Evolutionary conservation across 2,888 invertebrate genomes (phyloP).

Genomic region (Galerucella nymphaeae): DNA sequence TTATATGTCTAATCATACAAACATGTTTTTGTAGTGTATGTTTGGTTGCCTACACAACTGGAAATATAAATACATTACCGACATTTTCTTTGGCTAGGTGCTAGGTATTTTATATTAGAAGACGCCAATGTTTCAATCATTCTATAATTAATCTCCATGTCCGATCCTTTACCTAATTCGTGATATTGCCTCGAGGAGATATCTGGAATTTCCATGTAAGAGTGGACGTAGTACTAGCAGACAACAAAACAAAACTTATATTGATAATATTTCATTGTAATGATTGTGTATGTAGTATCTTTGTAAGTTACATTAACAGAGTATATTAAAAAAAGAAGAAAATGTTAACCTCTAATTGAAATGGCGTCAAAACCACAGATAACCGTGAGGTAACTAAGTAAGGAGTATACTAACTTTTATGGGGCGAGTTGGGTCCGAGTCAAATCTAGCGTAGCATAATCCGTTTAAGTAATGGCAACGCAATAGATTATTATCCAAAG

Average conservation of each 20-base stretch:
- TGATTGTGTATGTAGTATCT: background rate
- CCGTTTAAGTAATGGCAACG: slow-evolving; percentile 65
- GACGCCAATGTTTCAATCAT: slow-evolving; percentile 68
- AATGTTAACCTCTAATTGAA: too few relatives aligned
- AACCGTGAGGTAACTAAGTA: background rate
- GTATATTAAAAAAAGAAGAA: too few relatives aligned
- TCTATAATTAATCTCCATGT: slow-evolving; percentile 63
- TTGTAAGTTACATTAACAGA: too few relatives aligned
- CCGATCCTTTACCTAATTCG: slow-evolving; percentile 61
- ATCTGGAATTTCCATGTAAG: slow-evolving; percentile 70
- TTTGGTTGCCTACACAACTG: background rate
- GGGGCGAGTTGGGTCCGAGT: slow-evolving; percentile 61
- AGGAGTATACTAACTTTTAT: slow-evolving; percentile 55
- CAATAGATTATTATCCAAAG: slow-evolving; percentile 9
- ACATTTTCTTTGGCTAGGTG: slow-evolving; percentile 67
- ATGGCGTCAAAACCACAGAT: too few relatives aligned
- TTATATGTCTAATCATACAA: too few relatives aligned
- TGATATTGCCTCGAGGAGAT: slow-evolving; percentile 58
- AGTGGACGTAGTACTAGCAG: slow-evolving; percentile 71
- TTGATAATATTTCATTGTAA: too few relatives aligned
- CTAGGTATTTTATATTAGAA: slow-evolving; percentile 64
- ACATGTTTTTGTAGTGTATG: too few relatives aligned
- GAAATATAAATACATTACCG: slow-evolving; percentile 25
- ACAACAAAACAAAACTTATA: slow-evolving; percentile 17
- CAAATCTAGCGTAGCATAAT: slow-evolving; percentile 65